Percentiles rank a stretch among this genome's conserved stretches.
Conservation (phyloP, 2,888 invertebrate genomes). For the Lypha dubia region DNA sequence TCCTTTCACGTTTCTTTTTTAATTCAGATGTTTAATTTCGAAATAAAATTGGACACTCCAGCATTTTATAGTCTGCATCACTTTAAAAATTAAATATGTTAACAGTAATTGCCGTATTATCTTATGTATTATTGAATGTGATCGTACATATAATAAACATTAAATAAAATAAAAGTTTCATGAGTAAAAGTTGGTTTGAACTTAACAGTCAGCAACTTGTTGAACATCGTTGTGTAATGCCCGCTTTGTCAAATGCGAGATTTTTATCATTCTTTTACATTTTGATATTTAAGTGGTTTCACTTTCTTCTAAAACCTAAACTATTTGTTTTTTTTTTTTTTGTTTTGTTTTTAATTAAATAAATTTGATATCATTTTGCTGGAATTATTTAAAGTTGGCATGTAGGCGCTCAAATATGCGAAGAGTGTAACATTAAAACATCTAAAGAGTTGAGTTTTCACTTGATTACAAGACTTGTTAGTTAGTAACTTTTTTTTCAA, state of each 20-base stretch:
- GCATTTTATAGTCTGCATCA: neutral
- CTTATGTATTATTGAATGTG: neutral
- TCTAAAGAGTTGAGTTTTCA: constrained; percentile 7
- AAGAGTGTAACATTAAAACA: neutral
- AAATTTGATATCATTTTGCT: neutral
- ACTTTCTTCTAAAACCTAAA: constrained; percentile 19
- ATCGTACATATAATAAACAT: neutral
- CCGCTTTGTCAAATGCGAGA: neutral
- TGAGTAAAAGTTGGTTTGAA: constrained; percentile 18
- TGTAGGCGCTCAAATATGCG: neutral
- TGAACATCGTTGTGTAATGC: constrained; percentile 17
- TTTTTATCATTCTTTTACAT: constrained; percentile 2
- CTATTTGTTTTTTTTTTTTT: too few species aligned
- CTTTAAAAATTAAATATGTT: neutral
- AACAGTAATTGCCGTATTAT: neutral
- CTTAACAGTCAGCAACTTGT: neutral
- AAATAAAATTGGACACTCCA: neutral
- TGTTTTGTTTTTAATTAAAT: neutral
- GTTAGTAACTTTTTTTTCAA: constrained; percentile 5
- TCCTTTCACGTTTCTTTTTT: too few species aligned
- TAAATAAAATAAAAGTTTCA: constrained; percentile 19
- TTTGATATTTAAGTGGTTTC: constrained; percentile 29
- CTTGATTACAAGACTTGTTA: constrained; percentile 33
- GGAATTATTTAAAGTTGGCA: neutral
- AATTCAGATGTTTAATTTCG: too few species aligned